Conservation (phyloP, 2,797 vertebrate species). For the Pteronotus mesoamericanus region DNA sequence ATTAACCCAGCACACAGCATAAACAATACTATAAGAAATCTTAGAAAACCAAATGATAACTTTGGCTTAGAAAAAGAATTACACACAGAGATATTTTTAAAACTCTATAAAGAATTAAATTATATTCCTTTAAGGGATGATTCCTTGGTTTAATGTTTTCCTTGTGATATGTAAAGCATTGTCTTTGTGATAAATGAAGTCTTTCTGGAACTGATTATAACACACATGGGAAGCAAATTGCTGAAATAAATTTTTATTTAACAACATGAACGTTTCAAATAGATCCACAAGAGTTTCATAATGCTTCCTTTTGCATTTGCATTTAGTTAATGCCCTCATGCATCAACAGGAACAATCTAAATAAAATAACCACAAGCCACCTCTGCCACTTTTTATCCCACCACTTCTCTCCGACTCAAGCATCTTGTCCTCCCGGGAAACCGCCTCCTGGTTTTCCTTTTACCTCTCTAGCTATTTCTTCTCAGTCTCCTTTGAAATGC, state of each 20-base stretch:
- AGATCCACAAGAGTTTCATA: slow-evolving; percentile 13
- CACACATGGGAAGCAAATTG: slow-evolving; percentile 51
- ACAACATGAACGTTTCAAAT: slow-evolving; percentile 36
- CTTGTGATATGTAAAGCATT: slow-evolving; percentile 26
- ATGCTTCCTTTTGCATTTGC: background rate
- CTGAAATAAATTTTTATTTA: slow-evolving; percentile 49
- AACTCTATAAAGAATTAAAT: slow-evolving; percentile 24
- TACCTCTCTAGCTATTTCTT: background rate
- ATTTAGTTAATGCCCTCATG: background rate
- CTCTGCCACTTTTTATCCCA: background rate
- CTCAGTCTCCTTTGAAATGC: background rate
- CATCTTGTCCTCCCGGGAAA: background rate
- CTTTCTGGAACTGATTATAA: slow-evolving; percentile 52
- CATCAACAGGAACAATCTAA: background rate
- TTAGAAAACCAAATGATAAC: background rate
- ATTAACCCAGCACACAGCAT: slow-evolving; percentile 4
- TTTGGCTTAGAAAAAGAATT: background rate
- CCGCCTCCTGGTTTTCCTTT: background rate
- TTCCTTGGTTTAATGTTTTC: slow-evolving; percentile 19
- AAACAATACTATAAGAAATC: background rate
- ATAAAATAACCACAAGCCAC: background rate
- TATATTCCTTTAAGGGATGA: background rate
- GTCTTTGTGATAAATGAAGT: slow-evolving; percentile 56
- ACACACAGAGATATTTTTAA: background rate
- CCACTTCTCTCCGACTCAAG: background rate